phyloP scores from a whole-genome alignment of 2,888 invertebrate species.

The Pseudoips prasinana region DNA sequence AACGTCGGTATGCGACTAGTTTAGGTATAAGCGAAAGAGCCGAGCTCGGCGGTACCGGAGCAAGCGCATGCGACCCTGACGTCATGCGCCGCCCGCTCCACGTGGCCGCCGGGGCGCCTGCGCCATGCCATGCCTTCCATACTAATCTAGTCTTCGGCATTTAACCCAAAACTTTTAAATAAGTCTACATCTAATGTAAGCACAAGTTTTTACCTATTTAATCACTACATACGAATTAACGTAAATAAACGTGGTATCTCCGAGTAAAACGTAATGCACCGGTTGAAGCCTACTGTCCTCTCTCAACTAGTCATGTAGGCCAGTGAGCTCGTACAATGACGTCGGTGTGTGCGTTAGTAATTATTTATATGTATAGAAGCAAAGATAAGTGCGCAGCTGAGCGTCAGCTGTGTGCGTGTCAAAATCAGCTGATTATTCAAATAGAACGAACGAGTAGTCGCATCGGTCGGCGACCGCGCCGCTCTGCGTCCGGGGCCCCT shows the following conservation, averaged over 20 bases:
- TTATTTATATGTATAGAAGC: conserved; percentile 43
- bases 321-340: conserved; percentile 40
- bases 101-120: conserved; percentile 46
- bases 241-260: too few relatives aligned
- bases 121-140: conserved; percentile 1
- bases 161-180: too few relatives aligned
- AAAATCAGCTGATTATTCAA: conserved; percentile 83
- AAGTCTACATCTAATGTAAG: too few relatives aligned
- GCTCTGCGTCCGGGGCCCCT: conserved; percentile 33
- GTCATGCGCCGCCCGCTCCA: conserved; percentile 57
- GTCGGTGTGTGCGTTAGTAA: conserved; percentile 39
- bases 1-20: conserved; percentile 67
- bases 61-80: conserved; percentile 38
- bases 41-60: conserved; percentile 27
- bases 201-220: too few relatives aligned
- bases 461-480: conserved; percentile 67
- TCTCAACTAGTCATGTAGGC: conserved; percentile 38
- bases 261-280: too few relatives aligned
- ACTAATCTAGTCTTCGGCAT: conserved; percentile 2
- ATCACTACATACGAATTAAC: too few relatives aligned
- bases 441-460: conserved; percentile 72
- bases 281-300: too few relatives aligned
- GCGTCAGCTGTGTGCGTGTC: conserved; percentile 80
- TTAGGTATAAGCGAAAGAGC: conserved; percentile 45
- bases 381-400: conserved; percentile 67